Base-by-base conservation (phyloP, 2,888 invertebrate species). In the Orthosia incerta region DNA sequence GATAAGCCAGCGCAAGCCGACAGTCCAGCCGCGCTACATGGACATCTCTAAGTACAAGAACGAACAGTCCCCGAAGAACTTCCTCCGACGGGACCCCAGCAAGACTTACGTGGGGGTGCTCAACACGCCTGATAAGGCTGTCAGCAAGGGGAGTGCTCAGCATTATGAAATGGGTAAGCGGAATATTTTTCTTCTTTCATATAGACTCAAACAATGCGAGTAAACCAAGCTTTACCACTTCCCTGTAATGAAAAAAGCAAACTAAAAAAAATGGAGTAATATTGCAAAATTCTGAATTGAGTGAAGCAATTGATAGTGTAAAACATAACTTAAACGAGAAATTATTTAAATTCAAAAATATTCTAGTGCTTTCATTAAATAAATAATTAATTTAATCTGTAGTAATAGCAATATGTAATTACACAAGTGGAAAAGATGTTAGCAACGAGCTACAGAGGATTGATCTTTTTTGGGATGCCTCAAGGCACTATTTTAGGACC, bases 21-120 rank as follows among this genome's bases (percentile, higher is more conserved):
- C 88, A 48, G 89, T 94, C 59, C 93, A 93, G 86, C 95, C 95
- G 11, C 95, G 97, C 64, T 97, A 97, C 87, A 89, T 97, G 75
- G 97, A 97, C 92, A 97, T 97, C 78, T 97, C 97, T 64, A 97
- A 97, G 91, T 97, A 97, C 91, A 97, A 97, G 90, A 91, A 85
- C 50, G 96, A 96, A 65, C 94, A 93, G 63, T 94, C 95, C 3
- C 95, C 97, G 9, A 93, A 93, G 85, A 96, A 91, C 85, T 96
- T 95, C 91, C 88, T 97, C 56, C 92, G 97, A 16, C 91, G 97
- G 56, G 97, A 97, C 86, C 97, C 97, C 66, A 96, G 97, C 86
- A 96, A 96, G 93, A 96, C 96, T 0, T 96, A 96, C 64, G 95
- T 96, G 3, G 93, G 91, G 0, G 95, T 95, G 1, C 76, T 95